Evolutionary conservation across 2,113 vertebrate species (phyloP), one percentile per base, ranked within the genome.

Genomic region (Puma concolor): DNA sequence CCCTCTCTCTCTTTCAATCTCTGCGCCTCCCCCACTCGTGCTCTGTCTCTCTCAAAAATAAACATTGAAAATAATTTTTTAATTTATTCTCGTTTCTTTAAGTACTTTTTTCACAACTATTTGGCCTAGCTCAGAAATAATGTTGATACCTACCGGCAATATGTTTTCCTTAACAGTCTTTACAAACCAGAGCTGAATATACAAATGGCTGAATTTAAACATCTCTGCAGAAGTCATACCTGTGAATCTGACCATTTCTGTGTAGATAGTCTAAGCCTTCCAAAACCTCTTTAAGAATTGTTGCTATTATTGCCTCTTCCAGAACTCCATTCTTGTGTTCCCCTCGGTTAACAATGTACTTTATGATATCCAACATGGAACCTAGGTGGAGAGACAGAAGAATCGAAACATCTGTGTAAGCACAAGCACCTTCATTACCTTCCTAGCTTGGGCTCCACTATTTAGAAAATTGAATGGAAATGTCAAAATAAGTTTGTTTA

Each of bases 331-430:
- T 99, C 98, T 99, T 99, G 95, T 99, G 99, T 77, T 99, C 99
- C 54, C 99, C 99, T 99, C 99, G 99, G 98, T 98, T 99, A 95
- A 99, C 99, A n/a, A 99, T 99, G 98, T 99, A 99, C 98, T 99
- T 99, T 98, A 99, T 99, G 98, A 99, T 99, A 98, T 99, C 99
- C 99, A 99, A 99, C 99, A 99, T 99, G 21, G 99, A 99, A 94
- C 99, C 99, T 99, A 96, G 44, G 97, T 84, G 88, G 80, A 82
- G 94, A 88, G 97, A 94, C 41, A 96, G 54, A 93, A 95, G 36
- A 94, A 33, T 74, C 57, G 48, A 63, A 92, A 91, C 95, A 38
- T 0, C 36, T 97, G 27, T 13, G 50, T 21, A 91, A 52, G 74
- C 16, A 95, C 72, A 91, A 52, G 67, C 16, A 95, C 72, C 10